Conservation (phyloP, 2,113 vertebrate genomes). For the Mus spicilegus region DNA sequence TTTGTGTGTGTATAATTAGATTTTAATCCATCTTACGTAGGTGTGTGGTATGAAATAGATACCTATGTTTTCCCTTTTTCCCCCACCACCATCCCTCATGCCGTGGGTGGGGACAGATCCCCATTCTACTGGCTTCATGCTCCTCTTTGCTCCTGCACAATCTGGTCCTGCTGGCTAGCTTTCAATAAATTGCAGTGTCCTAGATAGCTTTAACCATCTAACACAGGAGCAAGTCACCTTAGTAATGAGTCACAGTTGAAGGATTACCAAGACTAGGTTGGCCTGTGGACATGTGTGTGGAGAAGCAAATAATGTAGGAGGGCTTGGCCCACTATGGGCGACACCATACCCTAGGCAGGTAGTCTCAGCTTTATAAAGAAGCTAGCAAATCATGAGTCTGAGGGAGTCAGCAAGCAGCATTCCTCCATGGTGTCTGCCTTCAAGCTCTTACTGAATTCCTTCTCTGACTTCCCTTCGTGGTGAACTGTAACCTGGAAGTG, state of each 20-base stretch:
- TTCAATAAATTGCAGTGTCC: neutral
- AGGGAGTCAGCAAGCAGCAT: neutral
- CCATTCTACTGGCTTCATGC: neutral
- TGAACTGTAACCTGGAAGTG: neutral
- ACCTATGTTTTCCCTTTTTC: neutral
- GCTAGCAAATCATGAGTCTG: neutral
- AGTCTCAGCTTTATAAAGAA: neutral
- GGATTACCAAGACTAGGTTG: neutral
- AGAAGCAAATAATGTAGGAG: neutral
- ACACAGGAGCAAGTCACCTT: neutral
- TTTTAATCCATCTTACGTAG: neutral
- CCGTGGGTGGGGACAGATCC: neutral
- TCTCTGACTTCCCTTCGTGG: neutral
- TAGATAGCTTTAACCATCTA: neutral
- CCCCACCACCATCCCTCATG: neutral
- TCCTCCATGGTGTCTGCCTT: too few relatives aligned
- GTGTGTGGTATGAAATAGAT: neutral
- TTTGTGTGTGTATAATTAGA: neutral
- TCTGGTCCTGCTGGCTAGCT: neutral
- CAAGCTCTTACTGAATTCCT: neutral
- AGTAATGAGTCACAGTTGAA: neutral
- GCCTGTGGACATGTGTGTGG: neutral
- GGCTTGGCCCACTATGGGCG: neutral
- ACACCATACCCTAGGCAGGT: neutral
- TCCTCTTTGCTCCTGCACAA: neutral